A percentile compares a stretch with the other conserved stretches of the same genome.
Conservation (phyloP, 2,797 vertebrate genomes). For the Cossypha polioptera region DNA sequence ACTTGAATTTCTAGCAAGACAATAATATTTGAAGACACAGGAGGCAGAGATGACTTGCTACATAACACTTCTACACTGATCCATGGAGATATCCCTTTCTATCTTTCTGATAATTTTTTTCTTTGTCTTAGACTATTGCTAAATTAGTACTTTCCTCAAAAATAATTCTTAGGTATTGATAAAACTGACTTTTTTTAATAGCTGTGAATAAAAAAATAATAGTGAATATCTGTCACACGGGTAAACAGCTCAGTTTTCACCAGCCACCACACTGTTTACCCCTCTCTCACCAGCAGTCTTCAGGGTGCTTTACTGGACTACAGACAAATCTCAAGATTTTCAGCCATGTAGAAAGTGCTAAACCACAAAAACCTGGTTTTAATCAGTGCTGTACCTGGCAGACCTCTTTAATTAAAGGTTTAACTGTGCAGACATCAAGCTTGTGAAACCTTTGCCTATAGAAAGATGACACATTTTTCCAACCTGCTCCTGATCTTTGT, state of each 20-base stretch:
- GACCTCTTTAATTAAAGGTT: neutral
- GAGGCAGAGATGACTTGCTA: neutral
- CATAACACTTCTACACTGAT: neutral
- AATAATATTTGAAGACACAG: neutral
- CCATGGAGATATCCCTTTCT: neutral
- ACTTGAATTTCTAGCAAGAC: neutral
- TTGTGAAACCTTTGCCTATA: neutral
- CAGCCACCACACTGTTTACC: neutral
- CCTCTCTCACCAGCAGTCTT: neutral
- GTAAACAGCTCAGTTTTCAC: neutral
- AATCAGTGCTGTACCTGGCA: neutral
- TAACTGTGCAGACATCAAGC: neutral
- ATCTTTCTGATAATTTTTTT: neutral
- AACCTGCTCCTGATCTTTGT: neutral
- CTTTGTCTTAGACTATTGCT: neutral
- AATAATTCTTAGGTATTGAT: neutral
- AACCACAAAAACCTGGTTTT: neutral
- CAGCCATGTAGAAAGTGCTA: fast-evolving
- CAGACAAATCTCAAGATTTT: neutral
- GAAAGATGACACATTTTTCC: neutral
- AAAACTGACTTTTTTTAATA: neutral
- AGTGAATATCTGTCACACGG: neutral
- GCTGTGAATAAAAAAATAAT: neutral
- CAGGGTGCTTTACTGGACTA: neutral
- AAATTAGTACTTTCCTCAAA: neutral